Conservation (phyloP, 2,797 vertebrate species). For the Lerista edwardsae region DNA sequence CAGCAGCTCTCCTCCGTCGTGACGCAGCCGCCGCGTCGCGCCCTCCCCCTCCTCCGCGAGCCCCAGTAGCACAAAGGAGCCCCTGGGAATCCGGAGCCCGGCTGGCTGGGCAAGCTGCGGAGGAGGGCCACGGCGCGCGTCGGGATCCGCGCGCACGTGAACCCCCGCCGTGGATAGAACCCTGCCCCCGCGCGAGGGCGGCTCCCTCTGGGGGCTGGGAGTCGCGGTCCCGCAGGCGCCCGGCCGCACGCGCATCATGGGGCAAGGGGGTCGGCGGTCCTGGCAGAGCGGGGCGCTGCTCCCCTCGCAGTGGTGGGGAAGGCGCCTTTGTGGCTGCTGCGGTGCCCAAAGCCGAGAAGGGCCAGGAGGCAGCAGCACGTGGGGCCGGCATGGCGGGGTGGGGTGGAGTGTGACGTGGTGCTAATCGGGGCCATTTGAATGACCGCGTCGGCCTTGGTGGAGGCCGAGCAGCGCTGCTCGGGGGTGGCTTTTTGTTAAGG, state of each 20-base stretch:
- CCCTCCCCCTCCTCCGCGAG: neutral
- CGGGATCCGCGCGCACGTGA: neutral
- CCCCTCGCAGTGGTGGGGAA: neutral
- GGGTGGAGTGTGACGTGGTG: no score
- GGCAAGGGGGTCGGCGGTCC: neutral
- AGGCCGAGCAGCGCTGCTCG: neutral
- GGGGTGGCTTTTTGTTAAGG: no score
- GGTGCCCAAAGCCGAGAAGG: neutral
- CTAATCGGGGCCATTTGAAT: neutral
- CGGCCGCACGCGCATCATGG: neutral
- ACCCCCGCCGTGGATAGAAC: no score
- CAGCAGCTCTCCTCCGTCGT: constrained; percentile 36
- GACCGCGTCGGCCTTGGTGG: neutral
- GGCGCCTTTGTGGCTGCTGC: neutral
- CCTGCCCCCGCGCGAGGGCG: neutral
- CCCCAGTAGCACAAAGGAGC: constrained; percentile 44
- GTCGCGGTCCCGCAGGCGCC: neutral
- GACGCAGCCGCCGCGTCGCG: constrained; percentile 56
- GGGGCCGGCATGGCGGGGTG: neutral
- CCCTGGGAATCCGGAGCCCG: constrained; percentile 19
- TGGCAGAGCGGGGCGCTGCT: no score
- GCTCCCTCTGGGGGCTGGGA: neutral
- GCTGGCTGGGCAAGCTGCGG: constrained; percentile 40
- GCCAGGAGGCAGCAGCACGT: neutral
- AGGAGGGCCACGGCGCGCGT: neutral